Conservation (phyloP, 2,113 vertebrate species). For the Xyrauchen texanus region DNA sequence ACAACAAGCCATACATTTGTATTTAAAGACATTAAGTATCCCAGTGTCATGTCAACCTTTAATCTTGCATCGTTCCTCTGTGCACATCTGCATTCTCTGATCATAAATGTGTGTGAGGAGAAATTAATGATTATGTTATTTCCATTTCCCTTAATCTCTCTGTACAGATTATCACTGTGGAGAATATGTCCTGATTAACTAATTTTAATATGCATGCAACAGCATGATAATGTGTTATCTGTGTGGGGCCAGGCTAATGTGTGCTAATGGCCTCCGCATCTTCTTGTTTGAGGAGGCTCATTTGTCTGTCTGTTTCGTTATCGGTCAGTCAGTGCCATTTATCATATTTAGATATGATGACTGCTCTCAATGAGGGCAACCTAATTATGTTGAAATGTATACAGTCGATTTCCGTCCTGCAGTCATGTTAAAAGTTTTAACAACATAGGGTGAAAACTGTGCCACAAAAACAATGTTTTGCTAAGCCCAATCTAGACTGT, state of each 20-base stretch:
- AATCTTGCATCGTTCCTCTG: slow-evolving; percentile 2
- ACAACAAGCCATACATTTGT: not conserved
- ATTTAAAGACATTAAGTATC: not conserved
- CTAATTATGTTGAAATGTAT: not conserved
- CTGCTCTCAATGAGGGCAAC: slow-evolving; percentile 5
- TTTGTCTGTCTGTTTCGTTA: slow-evolving; percentile 25
- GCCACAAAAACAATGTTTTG: too few relatives aligned
- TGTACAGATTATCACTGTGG: slow-evolving; percentile 32
- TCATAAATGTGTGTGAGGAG: not conserved
- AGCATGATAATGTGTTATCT: slow-evolving; percentile 47
- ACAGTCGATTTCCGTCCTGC: not conserved
- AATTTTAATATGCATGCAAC: slow-evolving; percentile 22
- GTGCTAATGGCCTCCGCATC: slow-evolving; percentile 23
- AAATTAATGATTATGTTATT: slow-evolving; percentile 43
- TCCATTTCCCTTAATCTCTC: slow-evolving; percentile 32
- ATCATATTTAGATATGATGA: slow-evolving; percentile 27
- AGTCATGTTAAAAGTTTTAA: not conserved
- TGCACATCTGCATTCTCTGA: slow-evolving; percentile 6
- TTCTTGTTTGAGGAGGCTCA: not conserved
- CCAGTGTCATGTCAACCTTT: not conserved
- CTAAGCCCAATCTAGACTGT: too few relatives aligned
- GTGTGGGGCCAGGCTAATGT: slow-evolving; percentile 33
- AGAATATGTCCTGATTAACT: slow-evolving; percentile 45
- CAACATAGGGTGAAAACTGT: too few relatives aligned
- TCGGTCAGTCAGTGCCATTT: slow-evolving; percentile 21